Conservation (phyloP, 2,113 vertebrate genomes). For the Eretmochelys imbricata region DNA sequence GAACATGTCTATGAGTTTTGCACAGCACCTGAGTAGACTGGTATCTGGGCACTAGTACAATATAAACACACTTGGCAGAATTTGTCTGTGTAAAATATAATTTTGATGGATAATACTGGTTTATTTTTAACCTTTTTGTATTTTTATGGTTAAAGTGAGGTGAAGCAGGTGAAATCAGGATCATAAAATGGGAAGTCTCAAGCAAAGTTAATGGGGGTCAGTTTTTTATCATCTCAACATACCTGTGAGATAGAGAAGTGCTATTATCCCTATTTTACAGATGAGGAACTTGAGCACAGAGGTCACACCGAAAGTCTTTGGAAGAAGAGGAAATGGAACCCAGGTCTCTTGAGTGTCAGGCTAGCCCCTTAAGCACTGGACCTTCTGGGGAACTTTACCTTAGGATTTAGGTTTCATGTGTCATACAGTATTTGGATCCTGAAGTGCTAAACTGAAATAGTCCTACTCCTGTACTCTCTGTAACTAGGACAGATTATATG, state of each 20-base stretch:
- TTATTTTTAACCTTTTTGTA: too few relatives aligned
- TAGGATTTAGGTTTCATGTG: background rate
- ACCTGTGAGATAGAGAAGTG: background rate
- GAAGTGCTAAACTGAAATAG: background rate
- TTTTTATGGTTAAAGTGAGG: background rate
- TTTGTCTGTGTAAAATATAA: too few relatives aligned
- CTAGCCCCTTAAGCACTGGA: background rate
- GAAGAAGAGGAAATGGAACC: background rate
- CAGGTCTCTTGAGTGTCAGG: background rate
- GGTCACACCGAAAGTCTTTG: background rate
- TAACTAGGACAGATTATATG: background rate
- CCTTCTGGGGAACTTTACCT: background rate
- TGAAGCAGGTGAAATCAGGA: background rate
- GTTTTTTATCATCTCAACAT: background rate
- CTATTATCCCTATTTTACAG: background rate
- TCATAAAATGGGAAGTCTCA: background rate
- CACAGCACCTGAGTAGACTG: too few relatives aligned
- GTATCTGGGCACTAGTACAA: too few relatives aligned
- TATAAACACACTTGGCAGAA: too few relatives aligned
- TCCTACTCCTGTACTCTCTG: background rate
- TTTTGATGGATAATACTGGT: too few relatives aligned
- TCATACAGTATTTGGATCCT: background rate
- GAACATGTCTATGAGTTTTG: too few relatives aligned
- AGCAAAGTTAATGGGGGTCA: background rate
- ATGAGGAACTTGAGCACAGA: background rate